Percentiles rank a stretch among this genome's conserved stretches.
These are phyloP conservation scores for Noctuana brunneofusca DNA, from an alignment of 2,888 invertebrate species.

Conservation along the genomic window DNA sequence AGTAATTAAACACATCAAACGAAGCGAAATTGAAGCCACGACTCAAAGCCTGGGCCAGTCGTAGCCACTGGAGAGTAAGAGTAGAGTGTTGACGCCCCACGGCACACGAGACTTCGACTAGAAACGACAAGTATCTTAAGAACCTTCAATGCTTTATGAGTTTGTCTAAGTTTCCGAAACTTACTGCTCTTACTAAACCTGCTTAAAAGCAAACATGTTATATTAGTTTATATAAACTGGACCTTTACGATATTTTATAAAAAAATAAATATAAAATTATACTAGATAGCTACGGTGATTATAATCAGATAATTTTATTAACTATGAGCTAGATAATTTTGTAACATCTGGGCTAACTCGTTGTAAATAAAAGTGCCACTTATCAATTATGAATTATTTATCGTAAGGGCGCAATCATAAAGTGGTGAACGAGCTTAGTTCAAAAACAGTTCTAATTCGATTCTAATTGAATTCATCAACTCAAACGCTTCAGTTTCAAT, in stretches of 20 bases:
- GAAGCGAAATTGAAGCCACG: slow-evolving; percentile 72
- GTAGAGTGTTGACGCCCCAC: slow-evolving; percentile 16
- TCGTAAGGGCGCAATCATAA: not conserved
- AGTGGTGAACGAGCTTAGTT: not conserved
- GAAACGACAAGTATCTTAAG: slow-evolving; percentile 11
- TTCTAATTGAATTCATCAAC: not conserved
- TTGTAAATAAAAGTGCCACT: no score
- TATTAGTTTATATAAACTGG: no score
- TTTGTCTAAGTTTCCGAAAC: not conserved
- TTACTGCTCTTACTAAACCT: not conserved
- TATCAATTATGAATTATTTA: no score
- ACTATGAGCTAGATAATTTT: no score
- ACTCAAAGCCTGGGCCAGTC: slow-evolving; percentile 59
- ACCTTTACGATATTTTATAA: no score
- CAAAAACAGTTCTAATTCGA: not conserved
- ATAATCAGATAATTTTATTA: no score
- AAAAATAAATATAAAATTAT: no score
- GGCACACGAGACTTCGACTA: slow-evolving; percentile 14
- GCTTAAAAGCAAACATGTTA: not conserved
- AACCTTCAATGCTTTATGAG: not conserved
- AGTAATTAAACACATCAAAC: slow-evolving; percentile 83
- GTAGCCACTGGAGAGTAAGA: slow-evolving; percentile 53
- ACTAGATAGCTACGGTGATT: no score
- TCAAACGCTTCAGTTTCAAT: slow-evolving; percentile 1
- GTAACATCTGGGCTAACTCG: no score